Percentiles rank a stretch among this genome's conserved stretches.
These are phyloP conservation scores for Cottus gobio DNA, from an alignment of 2,113 vertebrate genomes.

Conservation along the genomic window DNA sequence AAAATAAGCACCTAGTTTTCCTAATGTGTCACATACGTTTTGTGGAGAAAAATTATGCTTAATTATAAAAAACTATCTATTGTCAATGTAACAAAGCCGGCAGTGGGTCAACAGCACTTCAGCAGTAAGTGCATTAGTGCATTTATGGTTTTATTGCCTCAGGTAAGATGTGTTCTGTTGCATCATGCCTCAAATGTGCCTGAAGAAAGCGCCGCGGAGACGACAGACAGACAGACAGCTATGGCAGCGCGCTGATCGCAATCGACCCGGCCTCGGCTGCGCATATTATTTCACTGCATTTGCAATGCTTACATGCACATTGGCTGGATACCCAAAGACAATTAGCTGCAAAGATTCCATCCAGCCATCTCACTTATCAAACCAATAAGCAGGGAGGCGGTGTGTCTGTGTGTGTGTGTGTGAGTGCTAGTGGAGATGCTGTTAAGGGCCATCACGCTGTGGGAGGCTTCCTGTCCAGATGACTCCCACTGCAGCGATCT, in stretches of 20 bases:
- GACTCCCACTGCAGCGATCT: slow-evolving; percentile 53
- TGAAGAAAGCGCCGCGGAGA: slow-evolving; percentile 41
- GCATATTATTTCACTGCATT: slow-evolving; percentile 56
- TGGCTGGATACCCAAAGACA: slow-evolving; percentile 50
- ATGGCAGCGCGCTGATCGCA: slow-evolving; percentile 38
- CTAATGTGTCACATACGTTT: not conserved
- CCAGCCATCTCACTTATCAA: slow-evolving; percentile 60
- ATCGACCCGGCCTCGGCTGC: slow-evolving; percentile 28
- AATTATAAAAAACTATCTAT: not conserved
- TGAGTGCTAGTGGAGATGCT: slow-evolving; percentile 29
- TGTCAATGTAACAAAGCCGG: slow-evolving; percentile 5
- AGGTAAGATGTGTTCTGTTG: slow-evolving; percentile 50
- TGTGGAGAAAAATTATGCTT: not conserved
- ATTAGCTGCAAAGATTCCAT: slow-evolving; percentile 60
- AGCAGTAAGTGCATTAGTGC: slow-evolving; percentile 29
- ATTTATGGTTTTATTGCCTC: slow-evolving; percentile 46
- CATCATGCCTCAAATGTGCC: slow-evolving; percentile 53
- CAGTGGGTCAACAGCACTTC: slow-evolving; percentile 2
- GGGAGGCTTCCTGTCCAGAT: slow-evolving; percentile 68
- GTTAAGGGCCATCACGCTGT: slow-evolving; percentile 45
- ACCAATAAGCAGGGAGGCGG: slow-evolving; percentile 54
- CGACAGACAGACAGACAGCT: slow-evolving; percentile 22
- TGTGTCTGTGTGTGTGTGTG: not conserved
- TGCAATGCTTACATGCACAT: slow-evolving; percentile 54
- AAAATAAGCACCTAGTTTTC: slow-evolving; percentile 11